These are phyloP conservation scores for Gnathonemus echidnorhynchus DNA, from an alignment of 2,113 vertebrate species.

Conservation along the genomic window DNA sequence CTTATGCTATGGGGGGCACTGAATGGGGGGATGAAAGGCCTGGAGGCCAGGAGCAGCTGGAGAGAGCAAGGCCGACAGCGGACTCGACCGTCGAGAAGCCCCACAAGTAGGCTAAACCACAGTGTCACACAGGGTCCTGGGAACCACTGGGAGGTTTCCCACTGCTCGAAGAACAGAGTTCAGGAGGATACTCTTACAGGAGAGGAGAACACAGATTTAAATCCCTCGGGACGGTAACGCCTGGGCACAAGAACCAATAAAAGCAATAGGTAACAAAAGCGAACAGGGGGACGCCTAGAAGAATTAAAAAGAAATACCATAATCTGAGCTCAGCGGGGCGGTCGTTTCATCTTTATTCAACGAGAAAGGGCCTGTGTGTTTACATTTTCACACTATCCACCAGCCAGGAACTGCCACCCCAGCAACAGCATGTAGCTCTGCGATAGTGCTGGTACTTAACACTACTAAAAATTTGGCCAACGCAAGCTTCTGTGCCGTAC, in stretches of 20 bases:
- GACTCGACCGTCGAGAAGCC: slow-evolving; percentile 22
- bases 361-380: neutral
- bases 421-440: neutral
- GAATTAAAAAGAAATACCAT: neutral
- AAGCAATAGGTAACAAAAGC: neutral
- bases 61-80: neutral
- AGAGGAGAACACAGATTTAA: neutral
- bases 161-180: neutral
- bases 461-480: neutral
- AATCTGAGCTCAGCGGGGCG: neutral
- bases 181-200: neutral
- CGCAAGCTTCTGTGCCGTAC: neutral
- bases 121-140: slow-evolving; percentile 10
- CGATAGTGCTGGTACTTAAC: neutral
- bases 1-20: neutral
- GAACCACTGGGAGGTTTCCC: neutral
- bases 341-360: neutral
- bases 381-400: neutral
- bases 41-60: neutral
- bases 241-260: neutral
- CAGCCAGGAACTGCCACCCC: neutral
- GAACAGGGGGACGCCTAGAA: neutral
- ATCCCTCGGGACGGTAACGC: neutral
- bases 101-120: neutral
- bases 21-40: neutral